Evolutionary conservation across 2,888 invertebrate species (phyloP), one percentile per base, ranked within the genome.

Genomic region (Platycheirus albimanus): DNA sequence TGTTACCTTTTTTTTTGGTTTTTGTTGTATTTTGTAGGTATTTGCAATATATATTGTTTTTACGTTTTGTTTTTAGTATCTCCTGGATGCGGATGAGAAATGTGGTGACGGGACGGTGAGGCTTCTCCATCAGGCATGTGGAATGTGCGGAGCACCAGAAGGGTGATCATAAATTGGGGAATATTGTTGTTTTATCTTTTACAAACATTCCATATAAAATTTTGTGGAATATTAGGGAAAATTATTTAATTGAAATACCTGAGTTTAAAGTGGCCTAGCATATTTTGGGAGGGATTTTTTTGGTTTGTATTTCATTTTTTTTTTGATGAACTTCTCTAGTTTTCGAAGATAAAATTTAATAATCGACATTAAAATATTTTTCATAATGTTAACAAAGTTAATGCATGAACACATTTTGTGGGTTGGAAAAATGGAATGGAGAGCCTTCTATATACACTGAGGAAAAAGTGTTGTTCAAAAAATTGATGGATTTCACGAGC

Each of bases 201-300:
- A 36, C 52, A 77, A 81, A 67, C 66, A 72, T 66, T 76, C 66
- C 51, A 56, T 36, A 49, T 70, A 67, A 61, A 49, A 51, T 64
- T 47, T 20, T 70, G 64, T 30, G 11, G 17, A 52, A 66, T 56
- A 63, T 79, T 63, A 63, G 63, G 54, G 36, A 41, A 74, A 70
- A 76, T 81, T 81, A n/a, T n/a, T n/a, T n/a, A 81, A 81, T 81
- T 81, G 71, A 71, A 81, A 81, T 77, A 77, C 81, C 71, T 71
- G 66, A 47, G 76, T 17, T 69, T 56, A 36, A 64, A 80, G 28
- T 54, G 67, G 47, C 28, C 24, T n/a, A 38, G 33, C 0, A 6
- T n/a, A 15, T 17, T 45, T 54, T 71, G 33, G 45, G n/a, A 33
- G 11, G 52, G 33, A n/a, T n/a, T n/a, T n/a, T 24, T 52, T 72